Evolutionary conservation across 1,140 invertebrate species (phyloP).

Genomic region (Diuraphis noxia): DNA sequence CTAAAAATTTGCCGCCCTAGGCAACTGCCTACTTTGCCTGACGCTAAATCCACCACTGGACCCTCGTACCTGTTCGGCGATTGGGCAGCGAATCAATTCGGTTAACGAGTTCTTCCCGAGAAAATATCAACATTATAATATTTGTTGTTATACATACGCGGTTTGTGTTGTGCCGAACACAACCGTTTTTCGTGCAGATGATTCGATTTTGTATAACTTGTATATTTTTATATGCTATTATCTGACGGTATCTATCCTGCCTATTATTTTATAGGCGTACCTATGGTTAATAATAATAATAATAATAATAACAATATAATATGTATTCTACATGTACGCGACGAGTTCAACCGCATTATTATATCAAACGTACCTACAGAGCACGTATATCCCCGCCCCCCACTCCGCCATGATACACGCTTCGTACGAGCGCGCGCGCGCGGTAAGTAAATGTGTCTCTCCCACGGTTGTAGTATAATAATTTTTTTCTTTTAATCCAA

Average conservation of each 20-base stretch:
- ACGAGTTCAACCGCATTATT: constrained; percentile 5
- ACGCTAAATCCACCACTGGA: no score
- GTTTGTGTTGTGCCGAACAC: background rate
- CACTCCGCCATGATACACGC: background rate
- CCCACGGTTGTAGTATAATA: constrained; percentile 34
- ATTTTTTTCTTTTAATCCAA: background rate
- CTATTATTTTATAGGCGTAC: background rate
- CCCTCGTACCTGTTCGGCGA: no score
- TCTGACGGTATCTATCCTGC: background rate
- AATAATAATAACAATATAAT: background rate
- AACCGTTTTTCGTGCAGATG: no score
- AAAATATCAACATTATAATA: background rate
- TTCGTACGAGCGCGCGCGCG: background rate
- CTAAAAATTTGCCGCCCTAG: no score
- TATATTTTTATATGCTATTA: background rate
- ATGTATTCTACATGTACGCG: background rate
- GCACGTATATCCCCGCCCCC: background rate
- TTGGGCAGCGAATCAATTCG: background rate
- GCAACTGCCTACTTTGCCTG: no score
- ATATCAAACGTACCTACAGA: background rate
- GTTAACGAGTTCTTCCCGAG: background rate
- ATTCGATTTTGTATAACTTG: background rate
- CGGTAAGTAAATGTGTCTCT: constrained; percentile 25
- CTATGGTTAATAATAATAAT: background rate
- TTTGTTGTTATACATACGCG: background rate